Base-by-base conservation (phyloP, 2,888 invertebrate genomes). In the Drosophila multiciliata region DNA sequence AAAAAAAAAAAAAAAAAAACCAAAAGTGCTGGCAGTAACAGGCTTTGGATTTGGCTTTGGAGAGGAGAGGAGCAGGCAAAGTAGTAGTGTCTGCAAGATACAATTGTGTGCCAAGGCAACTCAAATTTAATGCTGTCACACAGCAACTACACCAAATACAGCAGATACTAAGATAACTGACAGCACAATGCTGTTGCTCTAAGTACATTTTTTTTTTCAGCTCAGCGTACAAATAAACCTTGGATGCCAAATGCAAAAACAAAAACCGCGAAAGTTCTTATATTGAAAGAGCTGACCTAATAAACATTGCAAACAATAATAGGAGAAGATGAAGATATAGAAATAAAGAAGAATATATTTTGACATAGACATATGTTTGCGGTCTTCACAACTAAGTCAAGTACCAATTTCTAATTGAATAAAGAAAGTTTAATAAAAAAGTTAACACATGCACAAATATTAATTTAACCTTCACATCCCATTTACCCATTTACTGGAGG, bases 81-180 rank as follows among this genome's bases (percentile, higher is more conserved):
- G 42, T 20, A 26, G 40, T 45, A 55, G 26, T 45, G 48, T 33
- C 62, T 58, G 42, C 29, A 26, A 63, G 55, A 68, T 61, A 42
- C 62, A 64, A 75, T 61, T 57, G 57, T 67, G 64, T 68, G 59
- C 67, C 62, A 55, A 63, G 74, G 60, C 75, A 75, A 75, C 78
- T 80, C 78, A 81, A 78, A 75, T 81, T 67, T 73, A 81, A 79
- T 82, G 74, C 74, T 82, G 70, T 77, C 66, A 55, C 58, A 79
- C 50, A 61, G 40, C 62, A 64, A 75, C 52, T 57, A 42, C 55
- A 78, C 59, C 72, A 63, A 63, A 23, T 23, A 23, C 23, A 23
- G 23, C 61, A 75, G 65, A 74, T 50, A 64, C 50, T 55, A 48
- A 49, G 61, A 67, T 67, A 76, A 76, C 78, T 72, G 73, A 66